Evolutionary conservation across 2,888 invertebrate genomes (phyloP).

Genomic region (Caenorhabditis doughertyi): DNA sequence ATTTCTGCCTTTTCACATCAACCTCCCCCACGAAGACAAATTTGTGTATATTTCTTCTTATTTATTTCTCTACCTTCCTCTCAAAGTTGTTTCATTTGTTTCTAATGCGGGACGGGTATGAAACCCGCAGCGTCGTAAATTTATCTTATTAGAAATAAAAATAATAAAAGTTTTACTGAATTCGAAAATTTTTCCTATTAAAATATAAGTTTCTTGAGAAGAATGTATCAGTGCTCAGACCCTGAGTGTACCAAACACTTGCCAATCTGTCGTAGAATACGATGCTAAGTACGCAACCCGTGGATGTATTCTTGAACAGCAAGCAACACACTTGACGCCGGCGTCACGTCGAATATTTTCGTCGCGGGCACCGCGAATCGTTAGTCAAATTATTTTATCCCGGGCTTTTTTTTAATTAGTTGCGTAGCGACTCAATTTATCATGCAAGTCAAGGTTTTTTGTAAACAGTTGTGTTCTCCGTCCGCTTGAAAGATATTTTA

Average conservation of each 20-base stretch:
- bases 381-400: no score
- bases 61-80: slow-evolving; percentile 32
- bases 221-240: not conserved
- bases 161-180: slow-evolving; percentile 22
- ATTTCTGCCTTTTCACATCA: slow-evolving; percentile 31
- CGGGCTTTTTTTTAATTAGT: no score
- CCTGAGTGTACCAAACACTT: not conserved
- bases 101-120: slow-evolving; percentile 64
- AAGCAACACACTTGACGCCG: slow-evolving; percentile 8
- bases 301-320: slow-evolving; percentile 8
- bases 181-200: not conserved
- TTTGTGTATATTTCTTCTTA: slow-evolving; percentile 57
- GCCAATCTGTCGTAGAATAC: not conserved
- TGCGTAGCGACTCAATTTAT: no score
- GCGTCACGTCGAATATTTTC: slow-evolving; percentile 6
- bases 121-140: slow-evolving; percentile 49
- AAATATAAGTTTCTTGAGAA: not conserved
- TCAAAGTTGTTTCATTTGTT: slow-evolving; percentile 7
- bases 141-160: slow-evolving; percentile 25
- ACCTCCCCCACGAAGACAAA: slow-evolving; percentile 34
- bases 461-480: no score
- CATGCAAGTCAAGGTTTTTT: no score
- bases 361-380: no score
- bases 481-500: no score
- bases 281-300: slow-evolving; percentile 30